Percentiles rank a stretch among this genome's conserved stretches.
These are phyloP conservation scores for Cheilosia grossa DNA, from an alignment of 2,888 invertebrate species.

Conservation along the genomic window DNA sequence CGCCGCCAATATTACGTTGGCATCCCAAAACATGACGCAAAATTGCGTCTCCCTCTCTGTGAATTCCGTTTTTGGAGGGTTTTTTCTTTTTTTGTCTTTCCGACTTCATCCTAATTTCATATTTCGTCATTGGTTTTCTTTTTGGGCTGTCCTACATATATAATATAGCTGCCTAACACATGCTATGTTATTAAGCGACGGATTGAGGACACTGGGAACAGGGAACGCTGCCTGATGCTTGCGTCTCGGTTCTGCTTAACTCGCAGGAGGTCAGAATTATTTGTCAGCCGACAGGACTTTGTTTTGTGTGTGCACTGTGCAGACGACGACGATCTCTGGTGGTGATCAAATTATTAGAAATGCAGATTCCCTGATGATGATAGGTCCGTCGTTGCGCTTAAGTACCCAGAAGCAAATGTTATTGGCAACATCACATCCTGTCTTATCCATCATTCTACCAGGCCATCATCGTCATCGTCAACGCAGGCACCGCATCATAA, in stretches of 20 bases:
- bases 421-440: constrained; percentile 73
- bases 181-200: constrained; percentile 83
- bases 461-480: constrained; percentile 80
- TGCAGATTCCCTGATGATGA: constrained; percentile 74
- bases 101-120: constrained; percentile 80
- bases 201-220: constrained; percentile 82
- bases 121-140: constrained; percentile 78
- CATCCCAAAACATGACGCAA: constrained; percentile 59
- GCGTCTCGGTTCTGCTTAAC: constrained; percentile 47
- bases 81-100: constrained; percentile 11
- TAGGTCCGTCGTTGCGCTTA: constrained; percentile 71
- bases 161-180: constrained; percentile 41
- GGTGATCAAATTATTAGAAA: constrained; percentile 75
- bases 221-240: constrained; percentile 3
- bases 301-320: background rate
- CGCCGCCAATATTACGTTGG: constrained; percentile 59
- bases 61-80: constrained; percentile 18
- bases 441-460: constrained; percentile 73
- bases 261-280: constrained; percentile 67
- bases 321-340: constrained; percentile 25
- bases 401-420: constrained; percentile 75
- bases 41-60: constrained; percentile 28
- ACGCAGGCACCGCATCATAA: constrained; percentile 63
- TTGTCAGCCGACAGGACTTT: constrained; percentile 51
- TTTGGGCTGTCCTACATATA: background rate